Evolutionary conservation across 2,113 vertebrate genomes (phyloP), one percentile per base, ranked within the genome.

Genomic region (Cnemophilus loriae): DNA sequence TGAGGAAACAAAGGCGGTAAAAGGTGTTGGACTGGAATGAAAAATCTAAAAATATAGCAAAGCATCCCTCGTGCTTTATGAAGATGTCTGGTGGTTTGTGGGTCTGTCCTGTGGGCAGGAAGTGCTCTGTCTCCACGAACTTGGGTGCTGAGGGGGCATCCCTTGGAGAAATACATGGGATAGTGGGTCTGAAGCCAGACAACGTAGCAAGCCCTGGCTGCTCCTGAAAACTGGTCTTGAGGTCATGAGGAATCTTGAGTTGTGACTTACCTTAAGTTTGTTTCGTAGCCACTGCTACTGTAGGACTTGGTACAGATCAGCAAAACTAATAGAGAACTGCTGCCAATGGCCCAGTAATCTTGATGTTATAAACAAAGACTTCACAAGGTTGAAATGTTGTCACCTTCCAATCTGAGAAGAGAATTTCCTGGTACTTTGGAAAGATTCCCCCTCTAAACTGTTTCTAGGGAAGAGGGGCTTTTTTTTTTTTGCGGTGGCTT

Each of bases 1-100:
- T 42, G 35, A 89, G 93, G 59, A 83, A 93, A 91, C 75, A 89
- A 94, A 88, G 82, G 50, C 59, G 15, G 35, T 21, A 73, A 56
- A 75, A 69, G 11, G 20, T 55, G 32, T 68, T 55, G 42, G 33
- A 60, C 13, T 30, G 47, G 50, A 67, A 82, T 44, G 52, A 76
- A 87, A 71, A 68, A 68, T 64, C 16, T 46, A 15, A 79, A 79
- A 68, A 42, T 20, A 47, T 0, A 71, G 19, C 44, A 83, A 90
- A 84, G 42, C 23, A 60, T 79, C 57, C 16, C 27, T 70, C 20
- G 37, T 28, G 41, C 52, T 79, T 74, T 76, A 37, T 35, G 24
- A 47, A 90, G 41, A 68, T 2, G 1, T n/a, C 20, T 56, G 30
- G 9, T 0, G 0, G 22, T 28, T 52, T 76, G n/a, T 84, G 28